Base-by-base conservation (phyloP, 2,113 vertebrate genomes). In the Dromaius novaehollandiae region DNA sequence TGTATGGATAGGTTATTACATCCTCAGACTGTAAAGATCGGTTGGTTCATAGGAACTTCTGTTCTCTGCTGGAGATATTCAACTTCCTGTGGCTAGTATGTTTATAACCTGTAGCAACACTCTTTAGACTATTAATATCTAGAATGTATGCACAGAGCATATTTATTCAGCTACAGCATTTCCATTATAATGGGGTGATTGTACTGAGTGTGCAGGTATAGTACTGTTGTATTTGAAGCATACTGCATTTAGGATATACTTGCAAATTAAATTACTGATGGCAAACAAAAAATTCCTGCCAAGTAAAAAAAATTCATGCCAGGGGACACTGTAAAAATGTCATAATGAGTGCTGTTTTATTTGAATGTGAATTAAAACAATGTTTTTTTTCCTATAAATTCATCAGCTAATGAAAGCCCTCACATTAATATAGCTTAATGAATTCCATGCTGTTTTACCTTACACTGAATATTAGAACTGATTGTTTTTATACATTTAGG, bases 311-410 rank as follows among this genome's bases (percentile, higher is more conserved):
- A 70, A 7, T 65, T 55, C 60, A 32, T 64, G 58, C 28, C 42
- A 83, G 68, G 38, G 26, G 26, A 21, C 68, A 40, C 0, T 25
- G 53, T 61, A 70, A 96, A 85, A 93, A 82, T 63, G 71, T 84
- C 60, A 19, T 40, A 75, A 88, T 70, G 66, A 71, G 38, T 84
- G 60, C 16, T 92, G 83, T 38, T 89, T 64, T 79, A 73, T 88
- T 66, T 95, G 89, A 88, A 61, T 86, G 60, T 86, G 75, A 92
- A 86, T 80, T 74, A 86, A 69, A 77, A 44, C 48, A 84, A 34
- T 81, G 60, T 73, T 34, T 16, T 58, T 48, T 76, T 26, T 30
- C 38, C 21, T 84, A 30, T 86, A 87, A 92, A 84, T 48, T 44
- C 17, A 50, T 76, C 55, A 82, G 22, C 78, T 63, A 38, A 75